phyloP scores from a whole-genome alignment of 1,140 invertebrate genomes.

The Plutomurus gul region DNA sequence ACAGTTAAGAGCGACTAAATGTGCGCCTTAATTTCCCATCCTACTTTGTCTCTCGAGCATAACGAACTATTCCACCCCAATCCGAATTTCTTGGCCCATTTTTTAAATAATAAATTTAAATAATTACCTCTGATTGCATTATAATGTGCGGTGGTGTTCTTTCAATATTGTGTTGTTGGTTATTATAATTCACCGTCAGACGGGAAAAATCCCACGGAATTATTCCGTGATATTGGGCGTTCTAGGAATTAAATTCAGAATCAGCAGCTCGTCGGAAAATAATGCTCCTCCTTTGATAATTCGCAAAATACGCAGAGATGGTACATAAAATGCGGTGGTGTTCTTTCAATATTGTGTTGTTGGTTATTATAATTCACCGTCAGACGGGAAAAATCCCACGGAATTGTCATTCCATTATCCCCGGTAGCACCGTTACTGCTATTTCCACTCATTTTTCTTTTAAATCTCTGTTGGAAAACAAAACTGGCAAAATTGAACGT shows the following conservation, averaged over 20 bases:
- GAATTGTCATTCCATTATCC: too few relatives aligned
- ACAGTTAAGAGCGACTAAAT: too few relatives aligned
- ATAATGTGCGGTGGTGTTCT: neutral
- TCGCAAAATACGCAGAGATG: neutral
- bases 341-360: neutral
- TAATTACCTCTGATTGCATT: neutral
- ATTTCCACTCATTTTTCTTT: conserved; percentile 1
- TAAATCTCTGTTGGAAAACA: too few relatives aligned
- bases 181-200: neutral
- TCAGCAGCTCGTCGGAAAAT: neutral
- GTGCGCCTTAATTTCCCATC: too few relatives aligned
- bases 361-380: neutral
- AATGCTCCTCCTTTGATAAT: neutral
- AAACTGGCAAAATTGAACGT: too few relatives aligned
- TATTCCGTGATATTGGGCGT: neutral
- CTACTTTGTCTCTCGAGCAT: too few relatives aligned
- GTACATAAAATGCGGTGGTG: neutral
- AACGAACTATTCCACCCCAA: too few relatives aligned
- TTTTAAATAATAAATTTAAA: too few relatives aligned
- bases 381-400: neutral
- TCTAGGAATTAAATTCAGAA: neutral
- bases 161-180: neutral
- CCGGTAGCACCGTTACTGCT: neutral
- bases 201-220: neutral
- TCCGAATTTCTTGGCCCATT: too few relatives aligned